Base-by-base conservation (phyloP, 2,888 invertebrate genomes). In the Drosophila acutilabella region DNA sequence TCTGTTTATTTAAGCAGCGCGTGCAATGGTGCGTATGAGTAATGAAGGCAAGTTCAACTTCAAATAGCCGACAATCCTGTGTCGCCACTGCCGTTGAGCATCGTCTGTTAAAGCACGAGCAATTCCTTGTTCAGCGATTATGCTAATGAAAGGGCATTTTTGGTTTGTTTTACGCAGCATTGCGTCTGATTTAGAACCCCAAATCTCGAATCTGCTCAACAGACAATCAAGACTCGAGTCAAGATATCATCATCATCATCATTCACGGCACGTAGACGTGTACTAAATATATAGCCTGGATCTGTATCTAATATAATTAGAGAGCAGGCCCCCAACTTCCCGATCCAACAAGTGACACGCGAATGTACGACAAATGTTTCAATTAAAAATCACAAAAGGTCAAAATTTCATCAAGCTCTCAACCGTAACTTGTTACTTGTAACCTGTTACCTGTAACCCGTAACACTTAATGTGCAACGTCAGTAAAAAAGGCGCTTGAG, bases 91-190 rank as follows among this genome's bases (percentile, higher is more conserved):
- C n/a, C 10, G 4, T 16, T 13, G 26, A 48, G 7, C 41, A 18
- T 44, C 13, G 13, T 26, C 62, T 36, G 61, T 62, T 69, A 57
- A 65, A 62, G 76, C 75, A 76, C 76, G 76, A 64, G 20, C 59
- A 52, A 52, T 48, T 78, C 60, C 68, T 57, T 71, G 76, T 47
- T 52, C 40, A 61, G 23, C 75, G 80, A 85, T 83, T 85, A 84
- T 84, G 83, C 75, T 85, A 85, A 84, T 85, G 75, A 85, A 71
- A 64, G 71, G 71, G 23, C 77, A 79, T 73, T 64, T 74, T 71
- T 64, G 64, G 71, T 73, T 74, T 70, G 40, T 56, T 79, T 72
- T 66, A 72, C 68, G 74, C 62, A 75, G 58, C 51, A 40, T 44
- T 67, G 70, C 57, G 41, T 13, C 51, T 66, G 57, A 71, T 76